A percentile compares a stretch with the other conserved stretches of the same genome.
Evolutionary conservation across 1,140 invertebrate genomes (phyloP).

Genomic region (Gerris buenoi): DNA sequence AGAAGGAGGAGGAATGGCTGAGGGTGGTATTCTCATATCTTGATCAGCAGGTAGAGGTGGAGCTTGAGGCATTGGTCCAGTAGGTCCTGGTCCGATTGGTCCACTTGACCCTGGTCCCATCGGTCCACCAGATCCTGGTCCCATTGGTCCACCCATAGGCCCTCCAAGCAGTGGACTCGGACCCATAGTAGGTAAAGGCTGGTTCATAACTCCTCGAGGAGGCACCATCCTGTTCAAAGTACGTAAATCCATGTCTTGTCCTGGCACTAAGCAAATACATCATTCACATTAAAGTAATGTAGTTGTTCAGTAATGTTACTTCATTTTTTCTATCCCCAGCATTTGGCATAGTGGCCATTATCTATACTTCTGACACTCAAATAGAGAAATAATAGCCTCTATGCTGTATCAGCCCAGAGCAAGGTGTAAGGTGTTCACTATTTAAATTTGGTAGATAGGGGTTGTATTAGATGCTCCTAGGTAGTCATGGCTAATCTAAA

Average conservation of each 20-base stretch:
- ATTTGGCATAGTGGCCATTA: no score
- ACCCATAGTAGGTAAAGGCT: not conserved
- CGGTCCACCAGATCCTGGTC: not conserved
- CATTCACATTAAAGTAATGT: no score
- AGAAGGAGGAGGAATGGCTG: slow-evolving; percentile 6
- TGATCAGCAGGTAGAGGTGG: slow-evolving; percentile 33
- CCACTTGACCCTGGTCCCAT: not conserved
- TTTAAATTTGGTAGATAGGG: no score
- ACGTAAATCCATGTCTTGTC: slow-evolving; percentile 33
- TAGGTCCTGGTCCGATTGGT: not conserved
- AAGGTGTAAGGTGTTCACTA: no score
- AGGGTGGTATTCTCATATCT: slow-evolving; percentile 40
- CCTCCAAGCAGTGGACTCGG: not conserved
- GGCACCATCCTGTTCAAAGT: slow-evolving; percentile 37
- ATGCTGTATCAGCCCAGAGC: no score
- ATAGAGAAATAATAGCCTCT: no score
- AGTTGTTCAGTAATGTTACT: no score
- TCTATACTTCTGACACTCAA: no score
- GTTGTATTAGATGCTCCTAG: no score
- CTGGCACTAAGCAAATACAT: no score
- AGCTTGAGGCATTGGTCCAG: slow-evolving; percentile 21
- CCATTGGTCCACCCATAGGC: not conserved
- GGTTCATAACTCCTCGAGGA: not conserved
- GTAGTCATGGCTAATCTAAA: no score
- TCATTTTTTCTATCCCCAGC: no score